phyloP scores from a whole-genome alignment of 2,888 invertebrate genomes.

The Catocala sponsa region DNA sequence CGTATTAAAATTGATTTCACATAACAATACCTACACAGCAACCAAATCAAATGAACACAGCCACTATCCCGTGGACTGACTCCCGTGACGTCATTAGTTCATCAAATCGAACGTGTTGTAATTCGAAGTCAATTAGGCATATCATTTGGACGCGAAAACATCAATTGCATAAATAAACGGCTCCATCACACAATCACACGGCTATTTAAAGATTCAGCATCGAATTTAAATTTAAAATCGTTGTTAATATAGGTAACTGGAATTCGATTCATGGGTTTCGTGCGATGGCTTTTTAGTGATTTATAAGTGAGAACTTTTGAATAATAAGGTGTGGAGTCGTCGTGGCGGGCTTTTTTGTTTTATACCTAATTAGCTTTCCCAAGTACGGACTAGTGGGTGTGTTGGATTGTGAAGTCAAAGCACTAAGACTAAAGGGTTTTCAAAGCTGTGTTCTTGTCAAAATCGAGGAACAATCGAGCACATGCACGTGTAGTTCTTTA shows the following conservation, averaged over 20 bases:
- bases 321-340: constrained; percentile 28
- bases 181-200: constrained; percentile 66
- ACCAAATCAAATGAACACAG: too few species aligned
- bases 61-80: too few species aligned
- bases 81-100: constrained; percentile 32
- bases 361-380: neutral
- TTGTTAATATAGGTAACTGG: constrained; percentile 57
- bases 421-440: too few species aligned
- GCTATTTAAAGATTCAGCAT: constrained; percentile 74
- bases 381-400: too few species aligned
- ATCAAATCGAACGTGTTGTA: constrained; percentile 43
- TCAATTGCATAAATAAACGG: constrained; percentile 76
- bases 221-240: constrained; percentile 77
- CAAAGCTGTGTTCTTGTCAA: too few species aligned
- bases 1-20: too few species aligned
- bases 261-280: constrained; percentile 64
- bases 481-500: too few species aligned
- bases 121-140: constrained; percentile 64
- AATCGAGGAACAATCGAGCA: too few species aligned
- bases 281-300: constrained; percentile 42
- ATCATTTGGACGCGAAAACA: constrained; percentile 71
- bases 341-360: neutral
- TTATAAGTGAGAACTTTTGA: constrained; percentile 28
- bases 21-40: too few species aligned
- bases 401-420: too few species aligned